These are phyloP conservation scores for Liparis tanakae DNA, from an alignment of 2,797 vertebrate genomes.

Conservation along the genomic window DNA sequence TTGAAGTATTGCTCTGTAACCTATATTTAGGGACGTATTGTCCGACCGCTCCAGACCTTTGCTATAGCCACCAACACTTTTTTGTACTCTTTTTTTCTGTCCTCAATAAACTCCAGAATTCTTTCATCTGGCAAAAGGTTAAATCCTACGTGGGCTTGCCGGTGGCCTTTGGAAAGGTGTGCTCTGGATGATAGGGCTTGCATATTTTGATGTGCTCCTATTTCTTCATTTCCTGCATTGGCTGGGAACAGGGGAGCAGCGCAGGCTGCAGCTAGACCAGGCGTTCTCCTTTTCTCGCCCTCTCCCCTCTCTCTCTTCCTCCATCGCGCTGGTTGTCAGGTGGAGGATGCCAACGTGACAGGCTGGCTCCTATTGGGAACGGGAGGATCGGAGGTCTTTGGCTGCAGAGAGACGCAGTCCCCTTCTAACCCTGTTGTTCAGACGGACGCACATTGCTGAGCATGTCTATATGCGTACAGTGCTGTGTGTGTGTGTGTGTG, in stretches of 20 bases:
- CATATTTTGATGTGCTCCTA: slow-evolving; percentile 84
- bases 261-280: slow-evolving; percentile 67
- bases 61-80: slow-evolving; percentile 33
- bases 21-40: slow-evolving; percentile 12
- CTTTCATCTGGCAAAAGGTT: slow-evolving; percentile 62
- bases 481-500: not conserved
- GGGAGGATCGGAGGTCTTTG: slow-evolving; percentile 66
- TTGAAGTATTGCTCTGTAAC: slow-evolving; percentile 23
- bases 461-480: slow-evolving; percentile 26
- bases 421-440: slow-evolving; percentile 41
- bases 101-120: slow-evolving; percentile 56
- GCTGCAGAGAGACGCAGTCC: slow-evolving; percentile 38
- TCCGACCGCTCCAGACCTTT: slow-evolving; percentile 10
- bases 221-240: slow-evolving; percentile 85
- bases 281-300: slow-evolving; percentile 51
- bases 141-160: slow-evolving; percentile 60
- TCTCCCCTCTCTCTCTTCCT: slow-evolving; percentile 53
- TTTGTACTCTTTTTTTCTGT: slow-evolving; percentile 19
- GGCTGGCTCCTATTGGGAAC: slow-evolving; percentile 61
- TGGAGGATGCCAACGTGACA: slow-evolving; percentile 68
- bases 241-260: slow-evolving; percentile 68
- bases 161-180: slow-evolving; percentile 75
- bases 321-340: slow-evolving; percentile 60
- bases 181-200: slow-evolving; percentile 68
- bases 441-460: slow-evolving; percentile 60